Base-by-base conservation (phyloP, 2,113 vertebrate species). In the Collichthys lucidus region DNA sequence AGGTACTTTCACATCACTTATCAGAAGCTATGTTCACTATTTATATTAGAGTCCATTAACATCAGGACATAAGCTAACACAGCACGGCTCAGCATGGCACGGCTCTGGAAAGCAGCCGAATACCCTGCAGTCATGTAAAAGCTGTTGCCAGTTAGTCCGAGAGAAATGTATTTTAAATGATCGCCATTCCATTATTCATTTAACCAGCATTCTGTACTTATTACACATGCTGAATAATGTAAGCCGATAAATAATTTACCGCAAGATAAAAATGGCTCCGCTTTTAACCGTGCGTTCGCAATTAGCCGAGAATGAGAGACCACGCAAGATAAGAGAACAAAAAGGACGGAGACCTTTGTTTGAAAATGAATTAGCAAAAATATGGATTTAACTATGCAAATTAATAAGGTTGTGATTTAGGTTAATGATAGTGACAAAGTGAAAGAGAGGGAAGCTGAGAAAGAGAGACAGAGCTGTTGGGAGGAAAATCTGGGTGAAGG, bases 141-240 rank as follows among this genome's bases (percentile, higher is more conserved):
- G 72, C 72, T 46, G 75, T 70, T 66, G 14, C 59, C 63, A 65
- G 67, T 79, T 57, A 81, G 65, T 49, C 35, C 5, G 60, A 75
- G 68, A 91, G 50, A 77, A 74, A 70, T 86, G 79, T 77, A 83
- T 87, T 68, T 78, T 61, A 74, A 86, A 89, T 84, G 72, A 92
- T 77, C 75, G 65, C 67, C 74, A 62, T 85, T 90, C 52, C 83
- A 87, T 93, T 84, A 92, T 90, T 93, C 70, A 92, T 88, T 85
- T 77, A 89, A 82, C 85, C 75, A 69, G 77, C 84, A 78, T 85
- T 87, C 85, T 80, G 87, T 84, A 91, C 86, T 83, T 91, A 93
- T 93, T 89, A 91, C 62, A 71, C 60, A 79, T 73, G 47, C 57
- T 93, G 74, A 92, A 92, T 91, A 84, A 92, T 93, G 83, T 26